These are phyloP conservation scores for Drosophila albomicans DNA, from an alignment of 1,140 invertebrate genomes.

Conservation along the genomic window DNA sequence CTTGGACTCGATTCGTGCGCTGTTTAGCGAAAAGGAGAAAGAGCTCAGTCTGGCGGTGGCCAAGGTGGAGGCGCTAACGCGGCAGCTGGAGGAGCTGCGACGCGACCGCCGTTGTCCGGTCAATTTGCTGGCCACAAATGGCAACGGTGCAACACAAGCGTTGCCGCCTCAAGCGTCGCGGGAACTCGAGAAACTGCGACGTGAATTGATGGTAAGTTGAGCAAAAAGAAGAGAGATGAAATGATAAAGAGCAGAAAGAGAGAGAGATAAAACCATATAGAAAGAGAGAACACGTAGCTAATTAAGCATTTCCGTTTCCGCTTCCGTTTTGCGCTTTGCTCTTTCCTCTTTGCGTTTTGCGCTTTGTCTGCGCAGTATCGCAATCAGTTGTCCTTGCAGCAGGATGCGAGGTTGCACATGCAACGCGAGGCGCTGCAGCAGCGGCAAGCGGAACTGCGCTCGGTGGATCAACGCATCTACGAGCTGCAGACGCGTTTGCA, in stretches of 20 bases:
- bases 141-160: slow-evolving; percentile 84
- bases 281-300: slow-evolving; percentile 11
- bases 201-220: slow-evolving; percentile 94
- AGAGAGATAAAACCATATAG: background rate
- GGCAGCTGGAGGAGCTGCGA: slow-evolving; percentile 95
- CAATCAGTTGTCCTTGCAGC: slow-evolving; percentile 97
- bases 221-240: background rate
- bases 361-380: slow-evolving; percentile 90
- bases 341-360: slow-evolving; percentile 9
- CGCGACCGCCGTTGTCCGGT: slow-evolving; percentile 87
- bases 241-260: background rate
- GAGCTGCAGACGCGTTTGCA: slow-evolving; percentile 96
- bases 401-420: slow-evolving; percentile 93
- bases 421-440: slow-evolving; percentile 94
- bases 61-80: slow-evolving; percentile 97
- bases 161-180: slow-evolving; percentile 90
- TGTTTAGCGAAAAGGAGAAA: slow-evolving; percentile 99
- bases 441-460: slow-evolving; percentile 94
- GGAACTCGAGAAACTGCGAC: slow-evolving; percentile 95
- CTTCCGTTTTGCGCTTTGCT: slow-evolving; percentile 7
- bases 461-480: slow-evolving; percentile 96
- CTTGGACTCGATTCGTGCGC: slow-evolving; percentile 96
- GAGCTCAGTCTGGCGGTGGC: slow-evolving; percentile 97
- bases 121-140: slow-evolving; percentile 70
- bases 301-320: slow-evolving; percentile 22